Evolutionary conservation across 2,888 invertebrate species (phyloP).

Genomic region (Chrysolina haemoptera): DNA sequence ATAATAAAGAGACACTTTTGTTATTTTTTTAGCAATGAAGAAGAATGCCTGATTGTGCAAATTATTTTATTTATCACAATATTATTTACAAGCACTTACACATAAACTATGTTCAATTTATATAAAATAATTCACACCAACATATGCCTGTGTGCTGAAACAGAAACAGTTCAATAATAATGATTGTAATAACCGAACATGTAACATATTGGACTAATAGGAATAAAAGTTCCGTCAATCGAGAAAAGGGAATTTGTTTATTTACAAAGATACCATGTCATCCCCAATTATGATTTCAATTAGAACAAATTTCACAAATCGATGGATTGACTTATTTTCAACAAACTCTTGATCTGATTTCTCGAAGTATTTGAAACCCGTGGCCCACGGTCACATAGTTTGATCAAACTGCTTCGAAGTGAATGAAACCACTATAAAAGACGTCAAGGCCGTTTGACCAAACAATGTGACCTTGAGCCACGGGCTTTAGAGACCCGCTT

Average conservation of each 20-base stretch:
- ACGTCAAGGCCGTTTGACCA: too few species aligned
- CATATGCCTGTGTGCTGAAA: conserved; percentile 57
- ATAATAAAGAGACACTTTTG: too few species aligned
- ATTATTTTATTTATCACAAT: conserved; percentile 70
- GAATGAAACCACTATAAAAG: too few species aligned
- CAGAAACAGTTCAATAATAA: conserved; percentile 55
- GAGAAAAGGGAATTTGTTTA: conserved; percentile 41
- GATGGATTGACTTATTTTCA: not conserved
- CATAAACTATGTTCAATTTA: conserved; percentile 64
- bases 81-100: conserved; percentile 70
- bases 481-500: not conserved
- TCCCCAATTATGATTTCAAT: conserved; percentile 11
- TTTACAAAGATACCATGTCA: conserved; percentile 45
- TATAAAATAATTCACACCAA: conserved; percentile 65
- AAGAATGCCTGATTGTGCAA: conserved; percentile 63
- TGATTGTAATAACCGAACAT: conserved; percentile 52
- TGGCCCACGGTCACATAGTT: too few species aligned
- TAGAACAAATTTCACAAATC: conserved; percentile 21
- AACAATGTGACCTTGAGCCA: too few species aligned
- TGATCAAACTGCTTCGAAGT: too few species aligned
- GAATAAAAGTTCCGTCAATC: conserved; percentile 51
- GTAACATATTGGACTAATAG: conserved; percentile 53
- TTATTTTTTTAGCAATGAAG: not conserved
- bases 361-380: not conserved
- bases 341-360: conserved; percentile 7